These are phyloP conservation scores for Apteryx owenii DNA, from an alignment of 2,113 vertebrate species.

Conservation along the genomic window DNA sequence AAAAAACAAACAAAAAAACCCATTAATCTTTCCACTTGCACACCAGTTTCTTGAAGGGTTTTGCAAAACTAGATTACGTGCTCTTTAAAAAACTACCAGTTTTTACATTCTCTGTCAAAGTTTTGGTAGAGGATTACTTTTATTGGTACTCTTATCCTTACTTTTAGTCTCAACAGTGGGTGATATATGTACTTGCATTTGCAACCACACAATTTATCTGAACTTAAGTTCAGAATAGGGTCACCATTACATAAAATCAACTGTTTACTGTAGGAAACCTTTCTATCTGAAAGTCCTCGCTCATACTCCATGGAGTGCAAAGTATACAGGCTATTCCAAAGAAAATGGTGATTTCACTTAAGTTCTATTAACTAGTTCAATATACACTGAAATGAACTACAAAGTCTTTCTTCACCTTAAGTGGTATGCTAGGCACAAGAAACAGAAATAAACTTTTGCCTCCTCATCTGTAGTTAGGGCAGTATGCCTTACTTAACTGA, in stretches of 20 bases:
- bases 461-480: background rate
- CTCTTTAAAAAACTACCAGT: background rate
- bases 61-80: background rate
- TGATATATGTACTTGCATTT: background rate
- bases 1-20: background rate
- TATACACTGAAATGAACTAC: background rate
- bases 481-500: background rate
- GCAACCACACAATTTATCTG: background rate
- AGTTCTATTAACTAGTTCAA: background rate
- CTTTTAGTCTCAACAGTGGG: background rate
- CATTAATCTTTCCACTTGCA: background rate
- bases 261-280: background rate
- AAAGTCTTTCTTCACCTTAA: background rate
- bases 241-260: background rate
- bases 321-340: background rate
- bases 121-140: background rate
- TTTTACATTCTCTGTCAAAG: background rate
- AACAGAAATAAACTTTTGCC: background rate
- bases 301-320: background rate
- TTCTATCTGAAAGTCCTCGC: background rate
- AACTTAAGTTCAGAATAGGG: background rate
- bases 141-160: background rate
- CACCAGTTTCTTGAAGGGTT: background rate
- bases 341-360: background rate
- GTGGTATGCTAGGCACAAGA: background rate